These are phyloP conservation scores for Ctenochaetus hawaiiensis DNA, from an alignment of 2,797 vertebrate species.

Conservation along the genomic window DNA sequence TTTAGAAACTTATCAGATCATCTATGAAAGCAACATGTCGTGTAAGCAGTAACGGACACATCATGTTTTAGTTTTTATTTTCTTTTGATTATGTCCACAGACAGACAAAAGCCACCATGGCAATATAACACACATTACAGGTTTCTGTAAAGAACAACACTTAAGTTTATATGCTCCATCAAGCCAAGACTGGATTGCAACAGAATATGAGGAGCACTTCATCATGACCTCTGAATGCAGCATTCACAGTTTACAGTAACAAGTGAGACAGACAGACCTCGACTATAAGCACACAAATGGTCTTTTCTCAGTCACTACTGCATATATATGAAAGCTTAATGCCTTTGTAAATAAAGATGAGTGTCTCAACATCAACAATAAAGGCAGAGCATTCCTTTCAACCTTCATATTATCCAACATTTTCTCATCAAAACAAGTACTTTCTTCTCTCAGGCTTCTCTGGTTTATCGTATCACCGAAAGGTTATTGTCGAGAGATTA, in stretches of 20 bases:
- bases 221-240: slow-evolving; percentile 25
- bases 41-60: not conserved
- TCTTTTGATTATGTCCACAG: not conserved
- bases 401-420: not conserved
- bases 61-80: slow-evolving; percentile 12
- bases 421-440: not conserved
- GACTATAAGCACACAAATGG: not conserved
- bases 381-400: not conserved
- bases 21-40: not conserved
- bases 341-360: slow-evolving; percentile 4
- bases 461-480: slow-evolving; percentile 4
- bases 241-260: not conserved
- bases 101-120: not conserved
- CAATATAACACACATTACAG: not conserved
- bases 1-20: slow-evolving; percentile 13
- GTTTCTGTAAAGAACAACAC: slow-evolving; percentile 9
- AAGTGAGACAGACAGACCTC: slow-evolving; percentile 6
- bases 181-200: not conserved
- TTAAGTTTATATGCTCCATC: slow-evolving; percentile 10
- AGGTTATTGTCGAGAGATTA: not conserved
- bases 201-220: slow-evolving; percentile 22
- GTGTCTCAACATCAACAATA: not conserved
- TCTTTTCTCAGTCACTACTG: not conserved
- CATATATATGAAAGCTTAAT: not conserved
- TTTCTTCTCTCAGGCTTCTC: not conserved